phyloP scores from a whole-genome alignment of 1,140 invertebrate genomes.

The Globodera rostochiensis region DNA sequence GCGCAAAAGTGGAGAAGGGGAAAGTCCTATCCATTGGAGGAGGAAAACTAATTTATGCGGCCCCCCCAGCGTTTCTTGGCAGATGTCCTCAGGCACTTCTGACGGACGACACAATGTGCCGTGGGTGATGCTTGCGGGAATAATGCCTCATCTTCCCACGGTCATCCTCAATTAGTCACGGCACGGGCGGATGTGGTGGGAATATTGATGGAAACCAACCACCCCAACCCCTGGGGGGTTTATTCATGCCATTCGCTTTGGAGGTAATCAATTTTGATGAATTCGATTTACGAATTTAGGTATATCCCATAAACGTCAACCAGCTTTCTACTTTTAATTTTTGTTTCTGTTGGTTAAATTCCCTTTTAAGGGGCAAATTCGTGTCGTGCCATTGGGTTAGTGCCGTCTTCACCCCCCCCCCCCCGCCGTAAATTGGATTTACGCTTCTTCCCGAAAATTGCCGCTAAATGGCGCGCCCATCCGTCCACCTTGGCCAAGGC shows the following conservation, averaged over 20 bases:
- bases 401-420: no score
- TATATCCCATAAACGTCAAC: no score
- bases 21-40: not conserved
- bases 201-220: no score
- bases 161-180: slow-evolving; percentile 15
- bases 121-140: not conserved
- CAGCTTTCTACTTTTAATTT: no score
- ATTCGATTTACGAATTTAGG: no score
- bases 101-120: not conserved
- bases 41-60: not conserved
- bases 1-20: not conserved
- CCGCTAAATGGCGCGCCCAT: not conserved
- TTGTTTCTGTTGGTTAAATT: no score
- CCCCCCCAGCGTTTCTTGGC: not conserved
- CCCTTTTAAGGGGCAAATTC: not conserved
- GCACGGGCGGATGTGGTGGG: not conserved
- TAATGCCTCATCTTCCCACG: not conserved
- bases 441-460: slow-evolving; percentile 27
- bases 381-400: not conserved
- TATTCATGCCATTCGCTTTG: not conserved
- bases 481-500: not conserved
- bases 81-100: not conserved
- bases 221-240: no score
- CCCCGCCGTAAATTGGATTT: slow-evolving; percentile 29
- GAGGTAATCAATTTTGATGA: no score